Evolutionary conservation across 2,113 vertebrate species (phyloP).

Genomic region (Lipotes vexillifer): DNA sequence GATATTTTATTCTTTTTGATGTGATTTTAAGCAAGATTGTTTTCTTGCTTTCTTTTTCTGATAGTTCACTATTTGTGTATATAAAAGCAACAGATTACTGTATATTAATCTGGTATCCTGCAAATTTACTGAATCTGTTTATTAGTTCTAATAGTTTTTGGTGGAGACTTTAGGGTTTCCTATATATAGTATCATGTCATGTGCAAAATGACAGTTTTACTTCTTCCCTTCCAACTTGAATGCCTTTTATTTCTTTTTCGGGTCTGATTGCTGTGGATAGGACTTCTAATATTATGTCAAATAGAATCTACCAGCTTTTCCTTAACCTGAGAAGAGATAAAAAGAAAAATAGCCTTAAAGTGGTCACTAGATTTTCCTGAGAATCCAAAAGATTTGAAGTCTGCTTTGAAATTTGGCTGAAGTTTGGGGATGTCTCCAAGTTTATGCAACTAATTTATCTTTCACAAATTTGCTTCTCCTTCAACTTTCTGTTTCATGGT

Average conservation of each 20-base stretch:
- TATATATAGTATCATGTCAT: neutral
- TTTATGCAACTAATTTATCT: neutral
- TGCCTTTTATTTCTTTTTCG: neutral
- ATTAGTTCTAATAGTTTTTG: neutral
- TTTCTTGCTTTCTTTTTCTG: neutral
- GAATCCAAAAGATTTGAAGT: neutral
- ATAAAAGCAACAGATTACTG: neutral
- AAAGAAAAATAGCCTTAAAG: neutral
- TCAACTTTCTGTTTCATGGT: conserved; percentile 6
- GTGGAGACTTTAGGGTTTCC: neutral
- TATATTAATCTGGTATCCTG: neutral
- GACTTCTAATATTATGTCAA: neutral
- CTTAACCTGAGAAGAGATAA: neutral
- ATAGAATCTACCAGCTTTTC: neutral
- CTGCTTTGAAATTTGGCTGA: neutral
- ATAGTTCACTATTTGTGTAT: neutral
- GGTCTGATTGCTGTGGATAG: neutral
- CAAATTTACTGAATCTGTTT: neutral
- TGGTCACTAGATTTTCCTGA: neutral
- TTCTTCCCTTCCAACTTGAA: neutral
- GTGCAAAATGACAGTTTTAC: neutral
- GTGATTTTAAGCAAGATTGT: neutral
- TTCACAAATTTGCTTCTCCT: neutral
- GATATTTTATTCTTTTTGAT: neutral
- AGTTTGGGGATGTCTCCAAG: neutral